Base-by-base conservation (phyloP, 2,888 invertebrate species). In the Chloromyia formosa region DNA sequence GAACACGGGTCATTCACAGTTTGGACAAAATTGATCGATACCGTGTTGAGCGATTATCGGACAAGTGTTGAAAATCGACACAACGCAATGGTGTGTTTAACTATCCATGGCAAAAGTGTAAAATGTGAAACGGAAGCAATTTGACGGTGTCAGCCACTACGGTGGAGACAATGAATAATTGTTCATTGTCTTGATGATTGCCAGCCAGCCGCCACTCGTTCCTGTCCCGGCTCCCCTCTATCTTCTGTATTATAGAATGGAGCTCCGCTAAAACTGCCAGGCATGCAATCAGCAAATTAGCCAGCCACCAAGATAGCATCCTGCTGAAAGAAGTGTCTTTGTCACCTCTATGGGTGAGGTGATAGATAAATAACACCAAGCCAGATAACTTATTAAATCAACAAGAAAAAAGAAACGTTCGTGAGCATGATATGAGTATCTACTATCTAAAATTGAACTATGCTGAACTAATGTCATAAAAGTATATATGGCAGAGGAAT, bases 1-100 rank as follows among this genome's bases (percentile, higher is more conserved):
- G 66, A 66, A 66, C 49, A 7, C 62, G 45, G 20, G 22, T 49
- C n/a, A 18, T 14, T 18, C 2, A 1, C 20, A 12, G 42, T 22
- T 5, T n/a, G n/a, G n/a, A 1, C 16, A 9, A n/a, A 27, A 56
- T 35, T 4, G 56, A 71, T 71, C 71, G 56, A 71, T 71, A 58
- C 42, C 53, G 35, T 18, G 69, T 54, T 54, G 69, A 71, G 56
- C 35, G 58, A 71, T 71, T 71, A 20, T 71, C 56, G 40, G 71
- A 71, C 71, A 71, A 71, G 71, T 71, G 71, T 71, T 71, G 71
- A 71, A 71, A 71, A 71, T 71, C 58, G 40, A 71, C 71, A 56
- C 71, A 56, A 71, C 54, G 56, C n/a, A 27, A 9, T 58, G 35
- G 40, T 71, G 54, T 35, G 49, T 27, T 73, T 73, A 73, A 73